Conservation (phyloP, 2,113 vertebrate species). For the Prietella phreatophila region DNA sequence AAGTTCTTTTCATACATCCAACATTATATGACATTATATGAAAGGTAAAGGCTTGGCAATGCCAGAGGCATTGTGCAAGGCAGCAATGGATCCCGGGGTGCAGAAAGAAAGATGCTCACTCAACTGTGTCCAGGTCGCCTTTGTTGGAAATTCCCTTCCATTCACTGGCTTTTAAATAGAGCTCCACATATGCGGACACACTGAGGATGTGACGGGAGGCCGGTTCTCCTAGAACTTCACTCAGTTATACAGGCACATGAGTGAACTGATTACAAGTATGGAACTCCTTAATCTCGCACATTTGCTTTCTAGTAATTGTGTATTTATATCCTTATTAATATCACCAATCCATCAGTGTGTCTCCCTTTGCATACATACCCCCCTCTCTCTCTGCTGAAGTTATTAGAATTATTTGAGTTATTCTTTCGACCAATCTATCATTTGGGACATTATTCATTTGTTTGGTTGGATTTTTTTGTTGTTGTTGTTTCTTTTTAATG, state of each 20-base stretch:
- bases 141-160: conserved; percentile 79
- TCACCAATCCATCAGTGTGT: background rate
- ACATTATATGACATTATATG: background rate
- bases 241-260: conserved; percentile 40
- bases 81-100: conserved; percentile 75
- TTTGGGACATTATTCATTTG: background rate
- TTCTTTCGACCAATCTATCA: background rate
- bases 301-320: background rate
- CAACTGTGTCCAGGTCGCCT: conserved; percentile 80
- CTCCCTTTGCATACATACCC: background rate
- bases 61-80: conserved; percentile 74
- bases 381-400: background rate
- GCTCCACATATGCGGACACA: conserved; percentile 61
- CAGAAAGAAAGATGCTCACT: conserved; percentile 77
- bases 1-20: no score
- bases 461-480: no score
- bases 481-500: background rate
- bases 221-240: conserved; percentile 37
- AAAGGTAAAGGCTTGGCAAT: background rate
- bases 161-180: conserved; percentile 81
- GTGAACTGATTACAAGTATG: conserved; percentile 10
- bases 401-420: background rate
- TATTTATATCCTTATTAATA: background rate
- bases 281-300: background rate
- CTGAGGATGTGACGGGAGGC: conserved; percentile 44